phyloP scores from a whole-genome alignment of 2,113 vertebrate genomes.

The Cisticola juncidis region DNA sequence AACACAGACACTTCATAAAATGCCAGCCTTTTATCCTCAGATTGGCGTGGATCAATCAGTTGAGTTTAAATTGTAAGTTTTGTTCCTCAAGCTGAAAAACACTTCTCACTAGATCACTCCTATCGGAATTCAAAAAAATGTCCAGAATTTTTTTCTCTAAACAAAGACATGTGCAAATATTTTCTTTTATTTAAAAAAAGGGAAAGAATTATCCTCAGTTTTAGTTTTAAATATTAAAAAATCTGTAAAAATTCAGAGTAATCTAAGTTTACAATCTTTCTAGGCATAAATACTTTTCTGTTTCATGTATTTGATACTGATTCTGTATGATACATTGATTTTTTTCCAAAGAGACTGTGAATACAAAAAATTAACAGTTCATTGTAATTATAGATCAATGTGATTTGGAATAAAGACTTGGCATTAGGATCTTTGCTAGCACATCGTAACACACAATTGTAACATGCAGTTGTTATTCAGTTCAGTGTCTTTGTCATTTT shows the following conservation, averaged over 20 bases:
- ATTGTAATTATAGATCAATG: not conserved
- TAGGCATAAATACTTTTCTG: not conserved
- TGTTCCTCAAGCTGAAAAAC: not conserved
- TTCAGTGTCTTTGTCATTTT: slow-evolving; percentile 22
- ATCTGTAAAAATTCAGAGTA: not conserved
- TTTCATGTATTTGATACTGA: not conserved
- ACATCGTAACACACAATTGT: not conserved
- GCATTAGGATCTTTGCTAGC: not conserved
- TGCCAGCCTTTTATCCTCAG: not conserved
- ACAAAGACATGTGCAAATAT: not conserved
- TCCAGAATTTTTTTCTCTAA: not conserved
- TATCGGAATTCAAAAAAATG: not conserved
- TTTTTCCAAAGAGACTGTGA: not conserved
- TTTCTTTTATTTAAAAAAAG: not conserved
- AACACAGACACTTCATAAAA: not conserved
- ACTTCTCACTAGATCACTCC: not conserved
- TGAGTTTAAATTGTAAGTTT: not conserved
- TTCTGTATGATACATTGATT: not conserved
- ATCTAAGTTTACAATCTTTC: not conserved
- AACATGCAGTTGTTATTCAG: slow-evolving; percentile 10
- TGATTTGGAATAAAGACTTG: slow-evolving; percentile 11
- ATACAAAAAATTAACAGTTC: not conserved
- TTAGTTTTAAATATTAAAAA: not conserved
- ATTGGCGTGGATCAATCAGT: not conserved
- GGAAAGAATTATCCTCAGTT: not conserved